Percentiles rank a stretch among this genome's conserved stretches.
These are phyloP conservation scores for Andrena haemorrhoa DNA, from an alignment of 2,888 invertebrate species.

Conservation along the genomic window DNA sequence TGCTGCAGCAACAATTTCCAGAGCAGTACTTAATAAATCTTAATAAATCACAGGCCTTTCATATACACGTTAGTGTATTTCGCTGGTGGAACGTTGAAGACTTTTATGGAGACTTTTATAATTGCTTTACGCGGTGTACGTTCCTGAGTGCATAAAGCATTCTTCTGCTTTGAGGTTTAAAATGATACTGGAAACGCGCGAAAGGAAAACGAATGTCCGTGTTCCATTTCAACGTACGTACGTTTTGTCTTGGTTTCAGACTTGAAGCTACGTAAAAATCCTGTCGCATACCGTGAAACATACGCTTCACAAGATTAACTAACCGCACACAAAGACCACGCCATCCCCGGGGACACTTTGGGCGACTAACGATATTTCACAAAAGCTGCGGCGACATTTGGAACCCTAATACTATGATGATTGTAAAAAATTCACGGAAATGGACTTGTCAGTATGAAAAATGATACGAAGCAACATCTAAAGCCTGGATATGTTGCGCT, in stretches of 20 bases:
- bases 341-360: background rate
- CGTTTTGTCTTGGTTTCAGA: background rate
- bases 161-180: slow-evolving; percentile 3
- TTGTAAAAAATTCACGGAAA: too few relatives aligned
- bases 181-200: background rate
- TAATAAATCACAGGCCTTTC: background rate
- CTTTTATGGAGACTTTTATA: background rate
- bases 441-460: too few relatives aligned
- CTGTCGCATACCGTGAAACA: slow-evolving; percentile 6
- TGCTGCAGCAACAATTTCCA: too few relatives aligned
- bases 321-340: background rate
- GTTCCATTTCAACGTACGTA: slow-evolving; percentile 18
- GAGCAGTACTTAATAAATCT: background rate
- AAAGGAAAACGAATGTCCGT: slow-evolving; percentile 1
- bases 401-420: too few relatives aligned
- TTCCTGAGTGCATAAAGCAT: slow-evolving; percentile 7
- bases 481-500: too few relatives aligned
- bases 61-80: background rate
- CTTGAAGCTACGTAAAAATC: slow-evolving; percentile 11
- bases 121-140: background rate
- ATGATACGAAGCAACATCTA: too few relatives aligned
- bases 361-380: too few relatives aligned
- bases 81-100: background rate
- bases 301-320: background rate
- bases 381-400: background rate